Base-by-base conservation (phyloP, 2,797 vertebrate genomes). In the Synanceia verrucosa region DNA sequence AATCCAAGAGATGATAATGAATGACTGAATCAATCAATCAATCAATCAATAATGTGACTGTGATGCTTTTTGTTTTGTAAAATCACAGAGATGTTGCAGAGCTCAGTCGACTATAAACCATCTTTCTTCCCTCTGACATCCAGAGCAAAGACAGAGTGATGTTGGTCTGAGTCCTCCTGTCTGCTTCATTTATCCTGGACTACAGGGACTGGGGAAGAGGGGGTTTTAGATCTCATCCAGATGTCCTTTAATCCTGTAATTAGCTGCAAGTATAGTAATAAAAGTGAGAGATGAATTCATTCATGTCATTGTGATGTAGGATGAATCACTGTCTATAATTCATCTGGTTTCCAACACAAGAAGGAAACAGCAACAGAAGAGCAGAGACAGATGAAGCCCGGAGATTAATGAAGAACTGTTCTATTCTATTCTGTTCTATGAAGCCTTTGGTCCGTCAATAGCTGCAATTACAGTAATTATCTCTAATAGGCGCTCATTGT, bases 401-500 rank as follows among this genome's bases (percentile, higher is more conserved):
- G n/a, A n/a, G n/a, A n/a, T n/a, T n/a, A n/a, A n/a, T n/a, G n/a
- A n/a, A n/a, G n/a, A n/a, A n/a, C n/a, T n/a, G n/a, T n/a, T n/a
- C n/a, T n/a, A n/a, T n/a, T n/a, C n/a, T n/a, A n/a, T n/a, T n/a
- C n/a, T n/a, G n/a, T n/a, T n/a, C n/a, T n/a, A 93, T 91, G 92
- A 93, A 92, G 81, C 91, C 90, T 92, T 94, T 94, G 94, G 94
- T 94, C 93, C 92, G 90, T 93, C 94, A 94, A 94, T 94, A 92
- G 92, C 89, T 87, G 91, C 87, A 93, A 95, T 95, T 94, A 95
- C 88, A 90, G 93, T 91, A 94, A 94, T 94, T 95, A 94, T 89
- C 83, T 89, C 86, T 92, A 94, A 94, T 94, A 86, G 90, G 88
- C n/a, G 76, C 3, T 69, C 89, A 91, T 94, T 94, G 93, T 94